Evolutionary conservation across 1,140 invertebrate species (phyloP).

Genomic region (Formica selysi): DNA sequence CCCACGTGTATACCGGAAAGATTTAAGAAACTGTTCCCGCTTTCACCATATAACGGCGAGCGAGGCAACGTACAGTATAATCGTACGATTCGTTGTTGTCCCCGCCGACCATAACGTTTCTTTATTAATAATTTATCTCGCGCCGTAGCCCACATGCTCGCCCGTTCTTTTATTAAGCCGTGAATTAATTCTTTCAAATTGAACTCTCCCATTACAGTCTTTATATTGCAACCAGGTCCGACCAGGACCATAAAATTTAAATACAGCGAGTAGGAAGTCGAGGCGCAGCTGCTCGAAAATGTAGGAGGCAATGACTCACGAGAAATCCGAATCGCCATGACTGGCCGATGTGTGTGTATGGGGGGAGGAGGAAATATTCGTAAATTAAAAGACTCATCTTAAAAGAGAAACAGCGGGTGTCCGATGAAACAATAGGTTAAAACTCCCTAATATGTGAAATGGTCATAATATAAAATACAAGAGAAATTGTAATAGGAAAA

Average conservation of each 20-base stretch:
- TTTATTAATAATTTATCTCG: slow-evolving; percentile 43
- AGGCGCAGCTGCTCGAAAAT: slow-evolving; percentile 63
- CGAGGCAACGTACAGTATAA: neutral
- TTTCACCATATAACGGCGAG: slow-evolving; percentile 7
- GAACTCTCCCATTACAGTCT: slow-evolving; percentile 3
- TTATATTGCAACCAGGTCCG: neutral
- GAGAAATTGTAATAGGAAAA: neutral
- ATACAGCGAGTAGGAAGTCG: slow-evolving; percentile 62
- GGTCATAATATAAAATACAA: neutral
- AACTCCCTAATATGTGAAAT: neutral
- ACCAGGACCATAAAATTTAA: slow-evolving; percentile 65
- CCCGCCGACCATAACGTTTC: neutral
- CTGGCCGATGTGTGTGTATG: neutral
- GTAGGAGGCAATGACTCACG: slow-evolving; percentile 67
- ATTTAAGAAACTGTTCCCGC: slow-evolving; percentile 37
- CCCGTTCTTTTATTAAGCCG: slow-evolving; percentile 48
- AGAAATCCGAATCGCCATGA: slow-evolving; percentile 67
- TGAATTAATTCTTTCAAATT: slow-evolving; percentile 59
- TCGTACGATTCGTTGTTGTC: neutral
- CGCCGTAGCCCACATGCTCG: slow-evolving; percentile 23
- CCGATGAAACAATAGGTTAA: neutral
- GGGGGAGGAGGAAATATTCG: slow-evolving; percentile 42
- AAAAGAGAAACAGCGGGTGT: slow-evolving; percentile 4
- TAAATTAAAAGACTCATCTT: slow-evolving; percentile 55
- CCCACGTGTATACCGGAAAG: neutral